phyloP scores from a whole-genome alignment of 2,113 vertebrate genomes.

The Myodes glareolus region DNA sequence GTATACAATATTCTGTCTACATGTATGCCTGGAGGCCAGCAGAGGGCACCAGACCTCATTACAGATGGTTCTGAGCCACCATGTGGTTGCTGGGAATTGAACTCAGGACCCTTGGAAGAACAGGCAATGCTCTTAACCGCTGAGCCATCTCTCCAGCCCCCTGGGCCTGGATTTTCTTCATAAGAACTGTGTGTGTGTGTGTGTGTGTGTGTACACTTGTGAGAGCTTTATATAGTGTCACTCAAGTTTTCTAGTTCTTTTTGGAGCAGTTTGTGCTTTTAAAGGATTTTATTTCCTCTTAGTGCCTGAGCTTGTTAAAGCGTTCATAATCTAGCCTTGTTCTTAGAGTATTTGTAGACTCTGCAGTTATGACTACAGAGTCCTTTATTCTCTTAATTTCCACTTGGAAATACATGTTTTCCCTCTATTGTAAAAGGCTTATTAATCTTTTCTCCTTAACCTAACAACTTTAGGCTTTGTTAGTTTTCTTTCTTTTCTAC shows the following conservation, averaged over 20 bases:
- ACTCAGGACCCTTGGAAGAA: no score
- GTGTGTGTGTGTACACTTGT: background rate
- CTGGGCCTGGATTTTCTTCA: background rate
- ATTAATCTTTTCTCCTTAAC: background rate
- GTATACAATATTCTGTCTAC: no score
- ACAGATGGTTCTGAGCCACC: no score
- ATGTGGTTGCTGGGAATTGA: no score
- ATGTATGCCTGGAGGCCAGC: no score
- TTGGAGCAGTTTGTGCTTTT: constrained; percentile 48
- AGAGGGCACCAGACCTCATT: no score
- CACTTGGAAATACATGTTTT: background rate
- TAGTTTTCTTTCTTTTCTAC: constrained; percentile 26
- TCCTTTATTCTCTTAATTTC: constrained; percentile 51
- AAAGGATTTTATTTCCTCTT: constrained; percentile 53
- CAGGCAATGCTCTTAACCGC: no score
- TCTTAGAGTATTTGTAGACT: constrained; percentile 16
- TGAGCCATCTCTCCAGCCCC: no score
- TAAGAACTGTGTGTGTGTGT: background rate
- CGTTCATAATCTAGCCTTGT: constrained; percentile 4
- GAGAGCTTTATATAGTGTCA: constrained; percentile 31
- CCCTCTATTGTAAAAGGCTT: constrained; percentile 7
- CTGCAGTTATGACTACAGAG: background rate
- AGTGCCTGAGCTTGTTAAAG: constrained; percentile 47
- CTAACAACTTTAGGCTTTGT: background rate
- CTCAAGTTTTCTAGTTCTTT: constrained; percentile 20